Base-by-base conservation (phyloP, 2,113 vertebrate species). In the Grantiella picta region DNA sequence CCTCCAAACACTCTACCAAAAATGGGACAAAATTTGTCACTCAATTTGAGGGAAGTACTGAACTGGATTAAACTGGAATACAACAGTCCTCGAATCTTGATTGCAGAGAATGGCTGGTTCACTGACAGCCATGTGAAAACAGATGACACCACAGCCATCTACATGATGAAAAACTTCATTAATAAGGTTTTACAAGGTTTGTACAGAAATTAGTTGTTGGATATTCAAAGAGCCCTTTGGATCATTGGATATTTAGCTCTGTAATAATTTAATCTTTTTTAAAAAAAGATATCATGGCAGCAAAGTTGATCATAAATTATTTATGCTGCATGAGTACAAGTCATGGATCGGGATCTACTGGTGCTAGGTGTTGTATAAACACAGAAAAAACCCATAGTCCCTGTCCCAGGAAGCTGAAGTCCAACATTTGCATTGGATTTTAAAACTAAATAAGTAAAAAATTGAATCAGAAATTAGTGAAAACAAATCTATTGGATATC, bases 21-120 rank as follows among this genome's bases (percentile, higher is more conserved):
- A 82, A 98, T 98, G 45, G 98, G 98, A 38, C 99, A 99, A 96
- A 97, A 89, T 15, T 96, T 99, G 42, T 98, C 98, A 19, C 98
- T 98, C 27, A 97, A 98, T 92, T 93, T 99, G 94, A 98, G 99
- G 84, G 98, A 98, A 27, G 82, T 98, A 21, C 97, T 99, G 86
- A 98, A 97, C 70, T 99, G 99, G 99, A 98, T 99, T 92, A 99
- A 98, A 90, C 63, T 98, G 95, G 98, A 99, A 95, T 99, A 99
- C 50, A 97, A 97, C n/a, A 98, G 98, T 87, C 98, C 98, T 12
- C 96, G 45, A 31, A 98, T 99, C 94, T 94, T 99, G 72, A 98
- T 99, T 85, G 97, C 98, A 29, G 99, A 99, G 95, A 99, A 98
- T 17, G 98, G 99, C 68, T 99, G 99, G 99, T 99, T 99, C 97